A percentile compares a stretch with the other conserved stretches of the same genome.
These are phyloP conservation scores for Trachelus troglodyta DNA, from an alignment of 2,888 invertebrate genomes.

Conservation along the genomic window DNA sequence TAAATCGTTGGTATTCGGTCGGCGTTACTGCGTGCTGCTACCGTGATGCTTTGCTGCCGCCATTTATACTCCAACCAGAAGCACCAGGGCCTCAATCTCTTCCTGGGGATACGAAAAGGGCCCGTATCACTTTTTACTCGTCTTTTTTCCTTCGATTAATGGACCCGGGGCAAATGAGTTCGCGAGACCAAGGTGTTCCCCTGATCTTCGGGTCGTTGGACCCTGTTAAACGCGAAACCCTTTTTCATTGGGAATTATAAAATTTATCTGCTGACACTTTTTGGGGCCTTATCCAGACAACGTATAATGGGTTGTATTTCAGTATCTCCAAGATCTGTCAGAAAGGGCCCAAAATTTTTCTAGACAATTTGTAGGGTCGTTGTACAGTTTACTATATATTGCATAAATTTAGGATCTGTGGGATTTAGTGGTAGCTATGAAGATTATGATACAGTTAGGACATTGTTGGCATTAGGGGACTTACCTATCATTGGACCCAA, in stretches of 20 bases:
- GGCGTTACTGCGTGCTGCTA: conserved; percentile 12
- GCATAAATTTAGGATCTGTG: neutral
- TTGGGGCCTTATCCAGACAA: neutral
- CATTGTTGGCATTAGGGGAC: conserved; percentile 16
- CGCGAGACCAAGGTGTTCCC: neutral
- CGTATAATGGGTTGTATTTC: neutral
- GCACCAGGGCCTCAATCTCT: neutral
- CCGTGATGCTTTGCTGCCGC: neutral
- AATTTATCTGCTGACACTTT: neutral
- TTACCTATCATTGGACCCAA: conserved; percentile 20
- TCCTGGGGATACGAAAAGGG: neutral
- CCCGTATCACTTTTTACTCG: neutral
- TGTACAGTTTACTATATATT: neutral
- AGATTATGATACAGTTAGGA: conserved; percentile 12
- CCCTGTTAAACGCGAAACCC: neutral
- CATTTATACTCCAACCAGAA: neutral
- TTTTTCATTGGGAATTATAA: neutral
- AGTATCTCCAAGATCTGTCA: neutral
- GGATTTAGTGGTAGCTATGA: neutral
- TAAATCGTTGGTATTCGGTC: conserved; percentile 25
- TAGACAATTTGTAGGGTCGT: neutral
- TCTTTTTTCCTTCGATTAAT: neutral
- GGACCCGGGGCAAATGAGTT: conserved; percentile 1
- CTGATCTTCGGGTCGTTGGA: neutral
- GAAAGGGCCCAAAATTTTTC: neutral